A percentile compares a stretch with the other conserved stretches of the same genome.
Evolutionary conservation across 2,113 vertebrate genomes (phyloP).

Genomic region (Myocastor coypus): DNA sequence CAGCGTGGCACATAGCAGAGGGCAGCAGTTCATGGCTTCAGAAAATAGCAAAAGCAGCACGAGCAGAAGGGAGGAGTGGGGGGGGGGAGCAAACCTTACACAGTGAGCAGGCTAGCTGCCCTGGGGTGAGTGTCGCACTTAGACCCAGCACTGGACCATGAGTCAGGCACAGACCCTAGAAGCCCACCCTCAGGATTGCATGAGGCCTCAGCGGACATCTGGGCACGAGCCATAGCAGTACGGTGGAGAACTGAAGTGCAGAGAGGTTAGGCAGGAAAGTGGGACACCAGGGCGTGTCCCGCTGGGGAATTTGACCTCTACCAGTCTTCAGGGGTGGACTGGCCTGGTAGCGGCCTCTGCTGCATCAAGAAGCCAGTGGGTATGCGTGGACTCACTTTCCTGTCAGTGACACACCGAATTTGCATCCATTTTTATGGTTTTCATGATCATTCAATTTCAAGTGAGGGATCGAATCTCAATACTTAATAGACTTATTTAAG

Average conservation of each 20-base stretch:
- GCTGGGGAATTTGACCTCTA: neutral
- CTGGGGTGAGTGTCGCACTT: no score
- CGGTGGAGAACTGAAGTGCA: neutral
- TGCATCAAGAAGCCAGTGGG: constrained; percentile 18
- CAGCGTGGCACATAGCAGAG: no score
- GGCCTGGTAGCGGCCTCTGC: neutral
- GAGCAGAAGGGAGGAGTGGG: no score
- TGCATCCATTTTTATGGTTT: constrained; percentile 65
- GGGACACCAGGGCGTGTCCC: neutral
- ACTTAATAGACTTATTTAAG: constrained; percentile 59
- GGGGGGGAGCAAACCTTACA: no score
- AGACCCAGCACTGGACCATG: no score
- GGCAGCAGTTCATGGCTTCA: no score
- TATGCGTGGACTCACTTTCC: constrained; percentile 29
- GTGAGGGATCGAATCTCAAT: constrained; percentile 47
- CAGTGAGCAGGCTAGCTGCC: no score
- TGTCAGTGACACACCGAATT: constrained; percentile 39
- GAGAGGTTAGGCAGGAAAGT: neutral
- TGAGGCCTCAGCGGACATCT: no score
- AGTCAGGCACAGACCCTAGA: no score
- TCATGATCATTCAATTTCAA: constrained; percentile 46
- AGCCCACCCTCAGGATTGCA: no score
- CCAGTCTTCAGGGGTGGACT: neutral
- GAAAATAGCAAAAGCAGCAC: no score
- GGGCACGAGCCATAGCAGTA: no score